Evolutionary conservation across 2,797 vertebrate species (phyloP), one percentile per base, ranked within the genome.

Genomic region (Scleropages formosus): DNA sequence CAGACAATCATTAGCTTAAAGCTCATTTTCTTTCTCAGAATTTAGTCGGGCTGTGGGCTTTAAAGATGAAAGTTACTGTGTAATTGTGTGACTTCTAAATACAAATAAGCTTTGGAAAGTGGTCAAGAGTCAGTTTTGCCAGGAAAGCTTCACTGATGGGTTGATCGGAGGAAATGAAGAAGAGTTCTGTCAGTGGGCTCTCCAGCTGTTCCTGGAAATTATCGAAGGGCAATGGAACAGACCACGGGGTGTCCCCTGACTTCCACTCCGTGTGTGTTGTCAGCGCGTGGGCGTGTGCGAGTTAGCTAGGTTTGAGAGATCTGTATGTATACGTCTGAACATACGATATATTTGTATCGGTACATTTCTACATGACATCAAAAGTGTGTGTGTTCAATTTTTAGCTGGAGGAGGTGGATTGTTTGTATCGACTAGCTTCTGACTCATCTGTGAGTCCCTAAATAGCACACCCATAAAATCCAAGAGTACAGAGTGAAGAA

Each of bases 261-360:
- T 53, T 27, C 20, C 49, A 58, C 47, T 56, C n/a, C n/a, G n/a
- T n/a, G n/a, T n/a, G n/a, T n/a, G 63, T 20, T n/a, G n/a, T 53
- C 67, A 8, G 31, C 24, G 4, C 20, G 4, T 51, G 31, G 71
- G 58, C 65, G 77, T 72, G 13, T 26, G 3, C 63, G 75, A 61
- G 56, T 39, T 20, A 16, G n/a, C 22, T 51, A 15, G 26, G 31
- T 18, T 69, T 65, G 62, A 49, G 66, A 67, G 56, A 67, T 53
- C 69, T 73, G 24, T 20, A 65, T 31, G 61, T 74, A 72, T 72
- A 71, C 71, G 75, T 78, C 78, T 77, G 79, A 69, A 76, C 31
- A 61, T 67, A 78, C 63, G 78, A 62, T 53, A 71, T 20, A 16
- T 66, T 72, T 53, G 64, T 22, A 13, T 65, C 7, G 59, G 46